These are phyloP conservation scores for Odontocerum albicorne DNA, from an alignment of 2,888 invertebrate genomes.

Conservation along the genomic window DNA sequence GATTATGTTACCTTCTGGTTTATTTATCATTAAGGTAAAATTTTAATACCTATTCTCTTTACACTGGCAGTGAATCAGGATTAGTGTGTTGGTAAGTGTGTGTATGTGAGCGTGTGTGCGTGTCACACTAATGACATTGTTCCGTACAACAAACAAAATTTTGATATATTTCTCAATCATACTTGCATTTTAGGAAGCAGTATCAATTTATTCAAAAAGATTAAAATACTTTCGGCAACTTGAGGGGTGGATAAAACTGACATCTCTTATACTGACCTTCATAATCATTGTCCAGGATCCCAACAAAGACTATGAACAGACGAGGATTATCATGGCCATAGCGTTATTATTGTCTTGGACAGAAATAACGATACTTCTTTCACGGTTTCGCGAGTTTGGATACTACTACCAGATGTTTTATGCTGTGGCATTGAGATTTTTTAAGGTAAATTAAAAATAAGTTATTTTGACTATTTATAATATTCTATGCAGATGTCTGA, in stretches of 20 bases:
- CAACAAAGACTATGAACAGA: conserved; percentile 37
- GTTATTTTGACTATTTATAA: no score
- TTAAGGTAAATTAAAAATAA: no score
- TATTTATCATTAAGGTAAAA: no score
- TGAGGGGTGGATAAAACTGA: conserved; percentile 60
- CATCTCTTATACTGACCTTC: conserved; percentile 49
- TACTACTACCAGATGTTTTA: conserved; percentile 64
- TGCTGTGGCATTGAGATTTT: conserved; percentile 59
- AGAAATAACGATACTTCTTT: conserved; percentile 59
- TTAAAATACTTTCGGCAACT: conserved; percentile 55
- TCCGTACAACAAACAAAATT: no score
- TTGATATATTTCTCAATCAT: no score
- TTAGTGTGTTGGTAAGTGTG: no score
- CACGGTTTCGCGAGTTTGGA: conserved; percentile 60
- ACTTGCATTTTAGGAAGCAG: conserved; percentile 49
- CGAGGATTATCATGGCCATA: conserved; percentile 56
- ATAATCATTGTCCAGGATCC: conserved; percentile 41
- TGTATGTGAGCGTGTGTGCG: no score
- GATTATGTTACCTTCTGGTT: no score
- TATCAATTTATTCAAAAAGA: conserved; percentile 55
- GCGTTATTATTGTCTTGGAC: conserved; percentile 59
- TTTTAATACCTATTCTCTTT: no score
- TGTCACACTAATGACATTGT: no score
- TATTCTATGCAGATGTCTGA: no score
- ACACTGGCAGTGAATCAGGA: no score